phyloP scores from a whole-genome alignment of 2,888 invertebrate species.

The Acanthosepion lycidas region DNA sequence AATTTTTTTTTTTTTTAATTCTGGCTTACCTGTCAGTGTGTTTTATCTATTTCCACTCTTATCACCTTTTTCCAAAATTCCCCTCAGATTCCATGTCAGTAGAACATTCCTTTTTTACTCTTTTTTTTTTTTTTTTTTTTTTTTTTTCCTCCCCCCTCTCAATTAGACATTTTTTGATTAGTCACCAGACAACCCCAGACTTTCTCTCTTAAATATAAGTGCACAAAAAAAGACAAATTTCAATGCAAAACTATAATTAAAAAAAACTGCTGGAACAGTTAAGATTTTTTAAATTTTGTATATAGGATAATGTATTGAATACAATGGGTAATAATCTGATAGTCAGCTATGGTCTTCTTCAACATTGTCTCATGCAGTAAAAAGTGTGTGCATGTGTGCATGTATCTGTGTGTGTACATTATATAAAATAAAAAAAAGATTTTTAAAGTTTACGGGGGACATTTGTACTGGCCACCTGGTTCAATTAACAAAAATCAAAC shows the following conservation, averaged over 20 bases:
- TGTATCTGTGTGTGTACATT: neutral
- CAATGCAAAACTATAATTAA: constrained; percentile 33
- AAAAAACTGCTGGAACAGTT: constrained; percentile 13
- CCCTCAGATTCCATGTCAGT: neutral
- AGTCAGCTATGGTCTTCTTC: constrained; percentile 33
- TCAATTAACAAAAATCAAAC: constrained; percentile 17
- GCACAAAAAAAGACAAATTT: neutral
- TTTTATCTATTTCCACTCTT: neutral
- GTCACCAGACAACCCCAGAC: constrained; percentile 13
- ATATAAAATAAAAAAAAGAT: neutral
- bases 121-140: neutral
- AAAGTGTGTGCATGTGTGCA: neutral
- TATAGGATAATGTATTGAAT: constrained; percentile 33
- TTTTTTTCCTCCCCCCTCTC: neutral
- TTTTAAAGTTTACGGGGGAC: neutral
- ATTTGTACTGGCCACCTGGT: neutral
- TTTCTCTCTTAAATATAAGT: neutral
- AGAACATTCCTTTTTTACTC: neutral
- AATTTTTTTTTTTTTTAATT: neutral
- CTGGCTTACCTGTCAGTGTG: neutral
- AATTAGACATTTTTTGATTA: neutral
- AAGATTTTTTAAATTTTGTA: constrained; percentile 33
- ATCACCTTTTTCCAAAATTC: neutral
- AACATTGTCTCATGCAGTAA: neutral
- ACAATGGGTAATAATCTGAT: neutral